Evolutionary conservation across 1,140 invertebrate genomes (phyloP).

Genomic region (Pararge aegeria): DNA sequence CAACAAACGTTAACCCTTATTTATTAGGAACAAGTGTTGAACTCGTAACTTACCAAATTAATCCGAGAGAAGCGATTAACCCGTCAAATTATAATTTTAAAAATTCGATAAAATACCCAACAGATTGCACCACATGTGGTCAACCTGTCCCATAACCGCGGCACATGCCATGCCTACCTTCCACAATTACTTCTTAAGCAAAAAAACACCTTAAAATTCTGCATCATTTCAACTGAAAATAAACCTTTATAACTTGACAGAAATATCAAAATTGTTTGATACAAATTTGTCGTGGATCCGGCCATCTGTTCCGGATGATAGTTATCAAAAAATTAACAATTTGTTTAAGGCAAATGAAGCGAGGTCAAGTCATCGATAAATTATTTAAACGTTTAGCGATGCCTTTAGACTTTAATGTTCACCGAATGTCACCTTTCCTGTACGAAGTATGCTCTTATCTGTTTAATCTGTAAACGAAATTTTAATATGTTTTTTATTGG

Average conservation of each 20-base stretch:
- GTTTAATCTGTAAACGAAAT: slow-evolving; percentile 53
- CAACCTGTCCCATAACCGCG: slow-evolving; percentile 74
- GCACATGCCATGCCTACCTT: slow-evolving; percentile 74
- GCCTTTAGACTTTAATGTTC: slow-evolving; percentile 57
- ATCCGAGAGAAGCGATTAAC: slow-evolving; percentile 52
- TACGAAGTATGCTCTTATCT: slow-evolving; percentile 63
- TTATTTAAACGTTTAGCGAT: slow-evolving; percentile 68
- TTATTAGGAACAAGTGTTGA: slow-evolving; percentile 24
- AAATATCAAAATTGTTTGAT: slow-evolving; percentile 26
- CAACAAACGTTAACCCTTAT: slow-evolving; percentile 6
- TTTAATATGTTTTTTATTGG: slow-evolving; percentile 62
- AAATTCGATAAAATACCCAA: slow-evolving; percentile 61
- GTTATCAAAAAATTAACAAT: slow-evolving; percentile 79
- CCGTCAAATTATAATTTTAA: slow-evolving; percentile 67
- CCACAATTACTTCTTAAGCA: slow-evolving; percentile 58
- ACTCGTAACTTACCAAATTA: slow-evolving; percentile 56
- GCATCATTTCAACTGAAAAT: slow-evolving; percentile 11
- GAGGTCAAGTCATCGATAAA: slow-evolving; percentile 70
- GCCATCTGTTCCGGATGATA: slow-evolving; percentile 77
- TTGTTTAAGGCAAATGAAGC: slow-evolving; percentile 79
- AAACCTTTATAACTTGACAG: slow-evolving; percentile 11
- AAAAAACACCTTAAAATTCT: slow-evolving; percentile 55
- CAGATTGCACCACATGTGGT: slow-evolving; percentile 76
- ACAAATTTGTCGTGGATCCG: slow-evolving; percentile 32
- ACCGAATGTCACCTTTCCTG: slow-evolving; percentile 74